Conservation (phyloP, 2,797 vertebrate genomes). For the Geotria australis region DNA sequence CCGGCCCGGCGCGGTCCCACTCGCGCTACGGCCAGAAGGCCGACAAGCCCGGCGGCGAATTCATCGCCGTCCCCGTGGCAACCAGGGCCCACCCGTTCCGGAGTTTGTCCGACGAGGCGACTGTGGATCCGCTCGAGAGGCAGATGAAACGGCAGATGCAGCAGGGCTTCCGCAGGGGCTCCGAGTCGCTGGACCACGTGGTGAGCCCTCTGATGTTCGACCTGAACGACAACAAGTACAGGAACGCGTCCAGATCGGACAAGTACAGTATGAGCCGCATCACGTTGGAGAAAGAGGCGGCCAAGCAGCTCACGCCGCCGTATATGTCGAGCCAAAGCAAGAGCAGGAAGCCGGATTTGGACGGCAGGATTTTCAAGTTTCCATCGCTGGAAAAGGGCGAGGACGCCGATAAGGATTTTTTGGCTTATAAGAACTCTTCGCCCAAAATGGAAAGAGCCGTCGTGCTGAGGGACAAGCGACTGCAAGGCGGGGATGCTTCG, state of each 20-base stretch:
- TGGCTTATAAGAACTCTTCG: slow-evolving; percentile 21
- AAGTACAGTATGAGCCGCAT: slow-evolving; percentile 19
- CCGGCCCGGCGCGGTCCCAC: not conserved
- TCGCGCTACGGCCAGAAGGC: not conserved
- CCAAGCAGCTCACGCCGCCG: slow-evolving; percentile 70
- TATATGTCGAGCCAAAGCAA: slow-evolving; percentile 85
- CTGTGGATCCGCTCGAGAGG: not conserved
- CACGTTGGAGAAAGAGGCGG: slow-evolving; percentile 10
- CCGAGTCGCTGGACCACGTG: slow-evolving; percentile 40
- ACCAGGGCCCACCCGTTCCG: not conserved
- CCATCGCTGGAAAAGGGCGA: slow-evolving; percentile 92
- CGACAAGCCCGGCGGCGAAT: not conserved
- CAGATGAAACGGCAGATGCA: not conserved
- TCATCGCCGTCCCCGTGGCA: not conserved
- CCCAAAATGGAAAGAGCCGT: slow-evolving; percentile 9
- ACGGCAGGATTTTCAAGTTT: slow-evolving; percentile 97
- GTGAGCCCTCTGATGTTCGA: not conserved
- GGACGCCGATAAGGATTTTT: slow-evolving; percentile 80
- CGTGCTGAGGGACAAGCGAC: slow-evolving; percentile 50
- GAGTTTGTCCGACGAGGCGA: not conserved
- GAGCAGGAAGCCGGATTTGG: slow-evolving; percentile 88
- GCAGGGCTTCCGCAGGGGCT: slow-evolving; percentile 17
- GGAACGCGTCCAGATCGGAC: slow-evolving; percentile 29
- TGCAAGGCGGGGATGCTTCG: slow-evolving; percentile 49
- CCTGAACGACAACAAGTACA: slow-evolving; percentile 30